phyloP scores from a whole-genome alignment of 2,888 invertebrate genomes.

The Mesopsocus fuscifrons region DNA sequence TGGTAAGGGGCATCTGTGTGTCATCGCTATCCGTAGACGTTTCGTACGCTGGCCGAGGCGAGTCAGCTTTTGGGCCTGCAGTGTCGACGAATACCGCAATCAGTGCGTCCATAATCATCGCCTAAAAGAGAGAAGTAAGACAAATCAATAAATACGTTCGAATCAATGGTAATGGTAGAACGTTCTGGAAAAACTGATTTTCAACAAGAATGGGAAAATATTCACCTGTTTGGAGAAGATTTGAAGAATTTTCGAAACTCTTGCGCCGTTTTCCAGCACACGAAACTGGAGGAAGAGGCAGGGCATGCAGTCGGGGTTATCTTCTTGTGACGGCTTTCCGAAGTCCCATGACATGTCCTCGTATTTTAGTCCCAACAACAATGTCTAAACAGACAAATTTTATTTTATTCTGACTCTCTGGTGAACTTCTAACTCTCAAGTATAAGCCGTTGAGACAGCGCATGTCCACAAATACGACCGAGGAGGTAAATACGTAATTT shows the following conservation, averaged over 20 bases:
- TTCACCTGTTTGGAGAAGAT: constrained; percentile 35
- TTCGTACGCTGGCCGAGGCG: constrained; percentile 22
- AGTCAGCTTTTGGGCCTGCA: constrained; percentile 24
- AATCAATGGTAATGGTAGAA: too few relatives aligned
- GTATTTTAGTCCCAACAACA: constrained; percentile 65
- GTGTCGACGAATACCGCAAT: constrained; percentile 56
- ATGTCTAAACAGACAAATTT: constrained; percentile 36
- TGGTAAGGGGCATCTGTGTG: constrained; percentile 26
- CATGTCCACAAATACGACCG: constrained; percentile 1
- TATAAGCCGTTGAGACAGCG: not conserved
- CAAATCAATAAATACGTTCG: not conserved
- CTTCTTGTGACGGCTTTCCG: constrained; percentile 61
- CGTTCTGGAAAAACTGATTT: too few relatives aligned
- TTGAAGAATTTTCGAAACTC: constrained; percentile 61
- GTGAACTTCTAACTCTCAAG: constrained; percentile 5
- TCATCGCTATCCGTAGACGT: constrained; percentile 23
- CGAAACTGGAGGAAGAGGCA: constrained; percentile 84
- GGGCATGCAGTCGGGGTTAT: constrained; percentile 64
- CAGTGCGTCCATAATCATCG: constrained; percentile 71
- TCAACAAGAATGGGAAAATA: too few relatives aligned
- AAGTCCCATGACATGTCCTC: constrained; percentile 88
- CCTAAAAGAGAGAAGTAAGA: constrained; percentile 26
- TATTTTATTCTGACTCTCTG: constrained; percentile 9
- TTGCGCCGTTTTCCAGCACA: constrained; percentile 53
- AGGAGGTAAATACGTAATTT: too few relatives aligned